Percentiles rank a stretch among this genome's conserved stretches.
Evolutionary conservation across 2,797 vertebrate species (phyloP).

Genomic region (Pipistrellus nathusii): DNA sequence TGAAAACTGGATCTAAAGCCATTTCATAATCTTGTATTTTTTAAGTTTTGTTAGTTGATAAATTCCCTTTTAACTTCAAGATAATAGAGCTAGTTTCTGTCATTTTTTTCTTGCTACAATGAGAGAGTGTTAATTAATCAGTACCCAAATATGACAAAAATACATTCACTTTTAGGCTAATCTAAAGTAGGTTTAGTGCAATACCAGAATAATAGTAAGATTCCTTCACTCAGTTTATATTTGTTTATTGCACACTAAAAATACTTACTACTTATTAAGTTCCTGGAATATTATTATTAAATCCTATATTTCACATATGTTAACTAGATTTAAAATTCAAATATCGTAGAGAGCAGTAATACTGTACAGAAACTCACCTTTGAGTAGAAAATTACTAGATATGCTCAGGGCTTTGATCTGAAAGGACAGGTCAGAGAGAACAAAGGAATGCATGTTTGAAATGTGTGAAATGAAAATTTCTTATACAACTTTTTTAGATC

Average conservation of each 20-base stretch:
- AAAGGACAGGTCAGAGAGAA: background rate
- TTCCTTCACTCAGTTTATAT: background rate
- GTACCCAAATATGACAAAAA: background rate
- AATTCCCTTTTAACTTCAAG: background rate
- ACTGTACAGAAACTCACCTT: background rate
- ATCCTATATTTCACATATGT: background rate
- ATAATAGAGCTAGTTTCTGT: background rate
- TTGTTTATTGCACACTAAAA: background rate
- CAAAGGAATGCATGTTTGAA: background rate
- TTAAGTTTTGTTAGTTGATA: background rate
- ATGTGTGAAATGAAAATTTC: background rate
- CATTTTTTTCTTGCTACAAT: background rate
- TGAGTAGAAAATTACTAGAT: background rate
- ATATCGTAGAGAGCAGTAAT: background rate
- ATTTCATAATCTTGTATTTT: constrained; percentile 10
- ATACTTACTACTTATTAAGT: background rate
- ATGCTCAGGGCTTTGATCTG: background rate
- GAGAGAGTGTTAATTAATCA: background rate
- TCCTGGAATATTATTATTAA: background rate
- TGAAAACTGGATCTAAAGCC: background rate
- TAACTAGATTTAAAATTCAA: constrained; percentile 54
- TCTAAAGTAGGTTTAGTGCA: background rate
- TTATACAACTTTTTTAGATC: background rate
- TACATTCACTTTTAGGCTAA: background rate
- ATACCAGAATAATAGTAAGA: background rate